phyloP scores from a whole-genome alignment of 2,888 invertebrate species.

The Lacanobia oleracea region DNA sequence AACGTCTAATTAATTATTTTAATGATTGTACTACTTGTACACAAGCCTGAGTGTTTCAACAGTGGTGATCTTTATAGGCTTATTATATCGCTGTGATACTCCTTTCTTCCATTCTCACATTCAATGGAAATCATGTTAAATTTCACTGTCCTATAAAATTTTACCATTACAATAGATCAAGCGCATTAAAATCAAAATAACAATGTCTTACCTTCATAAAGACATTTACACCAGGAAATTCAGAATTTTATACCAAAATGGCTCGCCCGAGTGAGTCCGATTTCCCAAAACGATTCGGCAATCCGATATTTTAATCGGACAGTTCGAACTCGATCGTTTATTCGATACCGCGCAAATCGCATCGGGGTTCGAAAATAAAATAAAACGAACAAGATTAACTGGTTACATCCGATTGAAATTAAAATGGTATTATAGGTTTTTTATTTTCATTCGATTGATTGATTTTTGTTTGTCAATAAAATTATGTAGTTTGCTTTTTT shows the following conservation, averaged over 20 bases:
- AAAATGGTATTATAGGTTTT: slow-evolving; percentile 38
- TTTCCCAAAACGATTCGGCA: slow-evolving; percentile 66
- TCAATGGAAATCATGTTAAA: neutral
- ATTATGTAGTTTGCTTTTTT: slow-evolving; percentile 15
- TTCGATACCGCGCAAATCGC: slow-evolving; percentile 57
- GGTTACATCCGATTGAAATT: slow-evolving; percentile 48
- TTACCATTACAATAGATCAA: slow-evolving; percentile 1
- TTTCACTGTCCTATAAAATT: neutral
- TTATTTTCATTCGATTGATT: slow-evolving; percentile 10
- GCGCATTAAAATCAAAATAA: slow-evolving; percentile 17
- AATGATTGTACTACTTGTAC: too few species aligned
- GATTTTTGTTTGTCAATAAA: slow-evolving; percentile 21
- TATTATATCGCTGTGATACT: neutral
- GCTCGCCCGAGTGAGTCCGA: slow-evolving; percentile 51
- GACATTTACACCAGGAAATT: slow-evolving; percentile 30
- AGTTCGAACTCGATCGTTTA: slow-evolving; percentile 59
- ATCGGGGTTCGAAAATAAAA: slow-evolving; percentile 46
- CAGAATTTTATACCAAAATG: slow-evolving; percentile 48
- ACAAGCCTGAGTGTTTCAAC: neutral
- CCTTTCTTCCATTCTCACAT: neutral
- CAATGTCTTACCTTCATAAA: slow-evolving; percentile 26
- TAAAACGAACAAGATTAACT: slow-evolving; percentile 59
- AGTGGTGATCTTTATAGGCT: neutral
- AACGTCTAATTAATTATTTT: too few species aligned
- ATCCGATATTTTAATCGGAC: slow-evolving; percentile 71